Conservation (phyloP, 37 sponge, comb jelly and placozoan genomes). For the Theonella swinhoei region DNA sequence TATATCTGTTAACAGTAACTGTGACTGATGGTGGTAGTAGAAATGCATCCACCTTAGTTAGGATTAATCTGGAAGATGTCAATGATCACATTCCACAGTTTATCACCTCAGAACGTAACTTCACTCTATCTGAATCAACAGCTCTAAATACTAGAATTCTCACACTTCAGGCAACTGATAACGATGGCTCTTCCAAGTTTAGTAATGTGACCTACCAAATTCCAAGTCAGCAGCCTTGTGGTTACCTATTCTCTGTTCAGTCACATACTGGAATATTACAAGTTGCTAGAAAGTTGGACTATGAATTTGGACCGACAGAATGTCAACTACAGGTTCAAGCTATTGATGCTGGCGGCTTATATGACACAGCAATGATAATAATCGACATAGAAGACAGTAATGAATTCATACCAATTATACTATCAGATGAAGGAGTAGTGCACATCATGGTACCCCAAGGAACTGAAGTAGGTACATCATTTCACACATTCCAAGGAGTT, state of each 20-base stretch:
- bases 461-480: background rate
- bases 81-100: constrained; percentile 69
- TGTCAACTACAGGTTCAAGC: constrained; percentile 38
- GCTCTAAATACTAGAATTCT: background rate
- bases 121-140: constrained; percentile 37
- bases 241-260: constrained; percentile 11
- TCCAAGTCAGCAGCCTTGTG: background rate
- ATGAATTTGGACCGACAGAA: constrained; percentile 23
- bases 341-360: constrained; percentile 14
- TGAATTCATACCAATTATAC: constrained; percentile 40
- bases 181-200: constrained; percentile 29
- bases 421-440: background rate
- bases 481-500: constrained; percentile 17
- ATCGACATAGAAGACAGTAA: constrained; percentile 32
- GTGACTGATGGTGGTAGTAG: constrained; percentile 70
- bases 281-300: constrained; percentile 34
- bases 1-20: constrained; percentile 21
- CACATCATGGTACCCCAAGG: constrained; percentile 34
- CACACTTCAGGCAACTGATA: constrained; percentile 44
- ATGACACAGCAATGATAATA: background rate
- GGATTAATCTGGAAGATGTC: constrained; percentile 38
- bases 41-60: constrained; percentile 29
- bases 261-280: constrained; percentile 16
- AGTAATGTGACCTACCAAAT: constrained; percentile 39
- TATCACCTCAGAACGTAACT: background rate